Conservation (phyloP, 1,140 invertebrate species). For the Wasmannia auropunctata region DNA sequence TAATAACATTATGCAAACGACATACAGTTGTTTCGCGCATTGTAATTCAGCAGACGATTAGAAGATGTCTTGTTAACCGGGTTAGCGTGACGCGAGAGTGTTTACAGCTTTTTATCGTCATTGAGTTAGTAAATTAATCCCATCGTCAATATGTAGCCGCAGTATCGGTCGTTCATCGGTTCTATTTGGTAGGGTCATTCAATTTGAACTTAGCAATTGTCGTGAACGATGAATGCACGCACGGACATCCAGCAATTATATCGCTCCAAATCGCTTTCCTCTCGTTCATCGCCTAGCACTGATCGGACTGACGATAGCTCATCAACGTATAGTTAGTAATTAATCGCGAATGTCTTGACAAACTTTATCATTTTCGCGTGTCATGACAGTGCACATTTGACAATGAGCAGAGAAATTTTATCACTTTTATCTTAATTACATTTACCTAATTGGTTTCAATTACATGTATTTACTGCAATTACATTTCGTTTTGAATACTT, state of each 20-base stretch:
- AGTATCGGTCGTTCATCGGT: conserved; percentile 43
- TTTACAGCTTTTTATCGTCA: conserved; percentile 1
- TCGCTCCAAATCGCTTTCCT: conserved; percentile 20
- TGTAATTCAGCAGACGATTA: conserved; percentile 48
- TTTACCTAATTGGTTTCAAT: neutral
- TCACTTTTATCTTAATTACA: neutral
- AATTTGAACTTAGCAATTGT: conserved; percentile 61
- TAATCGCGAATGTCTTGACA: conserved; percentile 5
- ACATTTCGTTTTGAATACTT: neutral
- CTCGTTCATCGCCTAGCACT: neutral
- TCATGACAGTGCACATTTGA: too few relatives aligned
- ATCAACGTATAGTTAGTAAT: conserved; percentile 17
- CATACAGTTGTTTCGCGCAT: conserved; percentile 40
- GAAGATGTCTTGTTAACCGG: conserved; percentile 32
- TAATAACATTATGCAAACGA: conserved; percentile 54
- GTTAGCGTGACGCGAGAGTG: conserved; percentile 33
- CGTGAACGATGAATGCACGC: neutral
- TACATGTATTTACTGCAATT: neutral
- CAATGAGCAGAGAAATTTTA: neutral
- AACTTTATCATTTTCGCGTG: neutral
- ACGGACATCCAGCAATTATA: conserved; percentile 50
- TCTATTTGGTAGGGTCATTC: conserved; percentile 37
- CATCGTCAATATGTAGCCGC: neutral
- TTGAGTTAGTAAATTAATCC: conserved; percentile 59
- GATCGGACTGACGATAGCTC: neutral